Conservation (phyloP, 2,888 invertebrate genomes). For the Melangyna quadrimaculata region DNA sequence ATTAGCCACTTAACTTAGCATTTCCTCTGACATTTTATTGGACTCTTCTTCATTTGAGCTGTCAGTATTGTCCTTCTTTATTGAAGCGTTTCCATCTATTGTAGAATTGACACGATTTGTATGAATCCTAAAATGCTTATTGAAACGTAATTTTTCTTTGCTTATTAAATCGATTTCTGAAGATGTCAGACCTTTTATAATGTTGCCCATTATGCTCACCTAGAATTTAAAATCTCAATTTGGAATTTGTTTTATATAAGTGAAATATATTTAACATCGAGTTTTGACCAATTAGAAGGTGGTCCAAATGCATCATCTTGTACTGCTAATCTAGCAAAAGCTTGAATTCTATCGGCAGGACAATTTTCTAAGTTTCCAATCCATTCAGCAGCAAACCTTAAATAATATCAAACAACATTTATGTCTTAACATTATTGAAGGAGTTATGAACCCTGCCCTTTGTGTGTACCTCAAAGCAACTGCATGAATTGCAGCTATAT, state of each 20-base stretch:
- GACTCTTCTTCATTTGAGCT: background rate
- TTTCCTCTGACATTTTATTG: background rate
- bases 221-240: slow-evolving; percentile 29
- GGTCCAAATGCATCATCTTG: slow-evolving; percentile 81
- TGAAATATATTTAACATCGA: slow-evolving; percentile 74
- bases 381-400: slow-evolving; percentile 81
- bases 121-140: slow-evolving; percentile 58
- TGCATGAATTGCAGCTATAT: slow-evolving; percentile 83
- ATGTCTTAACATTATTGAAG: too few relatives aligned
- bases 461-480: slow-evolving; percentile 80
- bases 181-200: slow-evolving; percentile 79
- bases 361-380: slow-evolving; percentile 82
- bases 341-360: slow-evolving; percentile 80
- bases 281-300: slow-evolving; percentile 80
- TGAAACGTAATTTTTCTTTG: slow-evolving; percentile 73
- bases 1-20: background rate
- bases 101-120: slow-evolving; percentile 17
- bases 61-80: background rate
- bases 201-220: slow-evolving; percentile 80
- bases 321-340: slow-evolving; percentile 82
- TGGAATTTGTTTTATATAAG: too few relatives aligned
- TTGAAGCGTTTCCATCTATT: background rate
- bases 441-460: too few relatives aligned
- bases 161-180: slow-evolving; percentile 74
- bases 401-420: too few relatives aligned